These are phyloP conservation scores for Bacillus rossius DNA, from an alignment of 1,140 invertebrate genomes.

Conservation along the genomic window DNA sequence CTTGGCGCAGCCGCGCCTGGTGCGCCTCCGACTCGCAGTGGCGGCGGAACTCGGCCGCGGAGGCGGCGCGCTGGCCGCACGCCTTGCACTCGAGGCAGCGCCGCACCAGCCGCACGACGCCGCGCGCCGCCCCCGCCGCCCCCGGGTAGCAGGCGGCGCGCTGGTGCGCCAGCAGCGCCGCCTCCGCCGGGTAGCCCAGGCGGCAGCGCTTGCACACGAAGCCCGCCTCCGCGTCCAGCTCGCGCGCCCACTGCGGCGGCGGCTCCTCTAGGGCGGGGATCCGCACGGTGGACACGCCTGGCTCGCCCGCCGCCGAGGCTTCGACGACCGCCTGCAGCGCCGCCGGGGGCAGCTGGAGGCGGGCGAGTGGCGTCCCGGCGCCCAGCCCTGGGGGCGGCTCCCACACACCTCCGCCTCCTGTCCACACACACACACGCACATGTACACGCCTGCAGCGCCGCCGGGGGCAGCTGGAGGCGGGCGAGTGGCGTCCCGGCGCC, in stretches of 20 bases:
- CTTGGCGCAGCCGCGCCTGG: constrained; percentile 17
- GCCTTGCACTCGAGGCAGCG: constrained; percentile 62
- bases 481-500: constrained; percentile 39
- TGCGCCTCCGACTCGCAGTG: constrained; percentile 59
- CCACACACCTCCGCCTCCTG: constrained; percentile 14
- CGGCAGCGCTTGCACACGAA: constrained; percentile 84
- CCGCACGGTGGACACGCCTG: constrained; percentile 40
- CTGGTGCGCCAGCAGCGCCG: constrained; percentile 67
- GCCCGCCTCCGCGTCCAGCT: constrained; percentile 70
- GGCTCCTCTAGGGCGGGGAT: constrained; percentile 46
- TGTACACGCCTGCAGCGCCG: constrained; percentile 44
- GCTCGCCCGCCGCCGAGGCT: constrained; percentile 37
- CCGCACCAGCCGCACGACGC: constrained; percentile 59
- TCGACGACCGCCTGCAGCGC: constrained; percentile 44
- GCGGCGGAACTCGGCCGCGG: constrained; percentile 53
- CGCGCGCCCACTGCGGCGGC: constrained; percentile 38
- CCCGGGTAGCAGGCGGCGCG: constrained; percentile 56
- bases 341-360: constrained; percentile 42
- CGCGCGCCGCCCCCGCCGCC: constrained; percentile 55
- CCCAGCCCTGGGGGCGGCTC: constrained; percentile 21
- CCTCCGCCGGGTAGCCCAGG: constrained; percentile 68
- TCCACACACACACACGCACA: no score
- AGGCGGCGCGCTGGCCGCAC: constrained; percentile 59
- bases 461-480: constrained; percentile 42
- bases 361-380: constrained; percentile 40